phyloP scores from a whole-genome alignment of 2,888 invertebrate species.

The Cerastis rubricosa region DNA sequence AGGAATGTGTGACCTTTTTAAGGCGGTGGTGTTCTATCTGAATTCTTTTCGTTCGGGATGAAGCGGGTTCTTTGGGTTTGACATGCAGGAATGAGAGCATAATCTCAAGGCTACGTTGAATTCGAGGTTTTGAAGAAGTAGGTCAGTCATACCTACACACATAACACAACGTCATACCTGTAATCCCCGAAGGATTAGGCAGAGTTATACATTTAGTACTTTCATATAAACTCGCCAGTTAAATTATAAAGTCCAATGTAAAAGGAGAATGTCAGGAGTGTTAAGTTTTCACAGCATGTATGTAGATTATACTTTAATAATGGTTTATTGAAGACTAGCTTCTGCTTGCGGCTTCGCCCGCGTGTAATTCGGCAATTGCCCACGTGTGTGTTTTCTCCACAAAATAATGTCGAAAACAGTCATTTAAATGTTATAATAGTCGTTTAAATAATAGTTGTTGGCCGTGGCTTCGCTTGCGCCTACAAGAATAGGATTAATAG shows the following conservation, averaged over 20 bases:
- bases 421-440: too few species aligned
- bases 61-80: background rate
- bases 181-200: background rate
- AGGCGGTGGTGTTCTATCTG: background rate
- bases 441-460: too few species aligned
- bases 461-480: too few species aligned
- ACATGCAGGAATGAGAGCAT: conserved; percentile 3
- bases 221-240: background rate
- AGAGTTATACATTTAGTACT: background rate
- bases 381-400: too few species aligned
- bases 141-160: too few species aligned
- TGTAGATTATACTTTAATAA: background rate
- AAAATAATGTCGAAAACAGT: too few species aligned
- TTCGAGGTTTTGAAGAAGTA: background rate
- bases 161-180: background rate
- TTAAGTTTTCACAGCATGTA: background rate
- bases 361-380: too few species aligned
- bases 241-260: background rate
- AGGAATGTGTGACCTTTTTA: conserved; percentile 28
- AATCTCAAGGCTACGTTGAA: background rate
- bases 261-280: background rate
- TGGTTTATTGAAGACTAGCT: too few species aligned
- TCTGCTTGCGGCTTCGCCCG: too few species aligned
- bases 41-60: conserved; percentile 8
- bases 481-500: too few species aligned